Evolutionary conservation across 2,113 vertebrate species (phyloP).

Genomic region (Malurus cyaneus): DNA sequence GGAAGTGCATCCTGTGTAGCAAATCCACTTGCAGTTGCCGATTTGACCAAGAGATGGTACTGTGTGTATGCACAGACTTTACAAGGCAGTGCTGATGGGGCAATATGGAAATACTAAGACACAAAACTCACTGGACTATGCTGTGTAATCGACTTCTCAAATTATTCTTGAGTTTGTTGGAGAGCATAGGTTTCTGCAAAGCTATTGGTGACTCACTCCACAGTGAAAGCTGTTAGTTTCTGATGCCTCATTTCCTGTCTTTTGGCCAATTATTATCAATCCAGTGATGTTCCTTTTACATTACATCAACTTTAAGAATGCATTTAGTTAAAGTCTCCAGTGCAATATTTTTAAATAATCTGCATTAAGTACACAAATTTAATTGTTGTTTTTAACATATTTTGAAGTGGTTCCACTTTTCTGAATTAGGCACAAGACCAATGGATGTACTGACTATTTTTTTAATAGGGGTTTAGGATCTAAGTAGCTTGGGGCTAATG

Average conservation of each 20-base stretch:
- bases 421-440: neutral
- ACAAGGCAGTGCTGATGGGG: neutral
- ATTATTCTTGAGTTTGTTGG: neutral
- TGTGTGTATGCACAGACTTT: neutral
- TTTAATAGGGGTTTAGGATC: neutral
- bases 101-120: neutral
- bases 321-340: neutral
- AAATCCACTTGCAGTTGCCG: neutral
- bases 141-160: neutral
- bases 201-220: neutral
- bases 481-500: neutral
- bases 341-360: neutral
- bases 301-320: neutral
- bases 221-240: neutral
- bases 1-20: neutral
- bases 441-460: neutral
- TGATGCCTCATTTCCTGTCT: neutral
- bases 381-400: neutral
- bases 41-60: neutral
- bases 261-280: neutral
- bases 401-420: neutral
- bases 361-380: neutral
- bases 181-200: neutral
- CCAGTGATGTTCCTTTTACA: neutral
- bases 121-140: neutral